These are phyloP conservation scores for Pinctada fucata DNA, from an alignment of 2,888 invertebrate genomes.

Conservation along the genomic window DNA sequence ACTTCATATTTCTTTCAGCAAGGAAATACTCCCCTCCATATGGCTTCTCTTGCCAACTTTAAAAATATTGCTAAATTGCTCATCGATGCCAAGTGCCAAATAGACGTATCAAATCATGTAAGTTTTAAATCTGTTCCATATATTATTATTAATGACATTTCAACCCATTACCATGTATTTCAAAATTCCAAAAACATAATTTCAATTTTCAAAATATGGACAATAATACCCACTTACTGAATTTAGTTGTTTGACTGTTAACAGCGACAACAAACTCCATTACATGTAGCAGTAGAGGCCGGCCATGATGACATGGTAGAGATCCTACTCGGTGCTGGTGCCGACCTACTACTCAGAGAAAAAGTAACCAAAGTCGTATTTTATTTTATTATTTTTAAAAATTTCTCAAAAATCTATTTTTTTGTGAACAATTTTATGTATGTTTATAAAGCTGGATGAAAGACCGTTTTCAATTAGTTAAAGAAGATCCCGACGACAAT, in stretches of 20 bases:
- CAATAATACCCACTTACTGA: too few species aligned
- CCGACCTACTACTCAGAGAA: conserved; percentile 83
- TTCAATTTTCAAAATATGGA: too few species aligned
- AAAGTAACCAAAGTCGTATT: conserved; percentile 80
- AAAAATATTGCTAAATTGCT: conserved; percentile 84
- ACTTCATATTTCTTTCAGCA: conserved; percentile 62
- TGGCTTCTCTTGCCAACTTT: conserved; percentile 89
- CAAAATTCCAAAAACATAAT: not conserved
- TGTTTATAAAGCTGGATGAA: too few species aligned
- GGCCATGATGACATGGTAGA: conserved; percentile 84
- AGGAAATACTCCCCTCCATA: conserved; percentile 88
- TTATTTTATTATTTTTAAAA: not conserved
- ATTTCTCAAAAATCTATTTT: not conserved
- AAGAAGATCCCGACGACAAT: too few species aligned
- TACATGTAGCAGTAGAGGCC: conserved; percentile 86
- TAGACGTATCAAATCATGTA: conserved; percentile 86
- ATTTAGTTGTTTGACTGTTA: conserved; percentile 17
- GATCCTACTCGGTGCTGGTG: conserved; percentile 83
- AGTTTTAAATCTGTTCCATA: conserved; percentile 60
- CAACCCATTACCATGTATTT: not conserved
- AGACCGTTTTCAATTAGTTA: too few species aligned
- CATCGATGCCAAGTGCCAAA: conserved; percentile 84
- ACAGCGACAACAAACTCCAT: conserved; percentile 84
- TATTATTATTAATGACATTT: not conserved
- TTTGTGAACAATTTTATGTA: not conserved